Evolutionary conservation across 2,797 vertebrate genomes (phyloP).

Genomic region (Cryptoprocta ferox): DNA sequence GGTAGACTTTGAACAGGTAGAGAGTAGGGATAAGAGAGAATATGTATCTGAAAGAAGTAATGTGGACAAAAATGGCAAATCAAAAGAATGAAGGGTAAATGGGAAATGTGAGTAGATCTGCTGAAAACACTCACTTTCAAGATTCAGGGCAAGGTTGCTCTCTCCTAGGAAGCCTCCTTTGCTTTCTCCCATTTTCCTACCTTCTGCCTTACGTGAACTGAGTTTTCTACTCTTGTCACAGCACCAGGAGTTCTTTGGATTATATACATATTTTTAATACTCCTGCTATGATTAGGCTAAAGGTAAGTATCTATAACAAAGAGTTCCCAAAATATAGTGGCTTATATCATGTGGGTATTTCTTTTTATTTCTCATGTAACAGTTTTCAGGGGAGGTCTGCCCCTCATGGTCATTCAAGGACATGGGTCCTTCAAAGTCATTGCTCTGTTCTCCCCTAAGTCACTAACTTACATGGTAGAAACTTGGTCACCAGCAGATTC

Average conservation of each 20-base stretch:
- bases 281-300: not conserved
- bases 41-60: not conserved
- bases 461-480: not conserved
- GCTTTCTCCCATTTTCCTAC: not conserved
- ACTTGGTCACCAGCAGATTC: not conserved
- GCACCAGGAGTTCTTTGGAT: not conserved
- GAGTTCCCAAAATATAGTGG: not conserved
- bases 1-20: not conserved
- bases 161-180: not conserved
- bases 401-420: not conserved
- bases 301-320: not conserved
- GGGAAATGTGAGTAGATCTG: not conserved
- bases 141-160: not conserved
- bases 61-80: not conserved
- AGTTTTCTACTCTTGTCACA: not conserved
- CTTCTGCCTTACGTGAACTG: not conserved
- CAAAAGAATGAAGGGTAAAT: not conserved
- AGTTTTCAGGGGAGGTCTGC: not conserved
- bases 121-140: constrained; percentile 22
- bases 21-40: not conserved
- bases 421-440: not conserved
- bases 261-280: not conserved
- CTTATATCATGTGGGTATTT: not conserved
- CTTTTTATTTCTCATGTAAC: not conserved
- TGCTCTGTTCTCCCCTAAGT: not conserved